Evolutionary conservation across 2,113 vertebrate genomes (phyloP).

Genomic region (Mohoua ochrocephala): DNA sequence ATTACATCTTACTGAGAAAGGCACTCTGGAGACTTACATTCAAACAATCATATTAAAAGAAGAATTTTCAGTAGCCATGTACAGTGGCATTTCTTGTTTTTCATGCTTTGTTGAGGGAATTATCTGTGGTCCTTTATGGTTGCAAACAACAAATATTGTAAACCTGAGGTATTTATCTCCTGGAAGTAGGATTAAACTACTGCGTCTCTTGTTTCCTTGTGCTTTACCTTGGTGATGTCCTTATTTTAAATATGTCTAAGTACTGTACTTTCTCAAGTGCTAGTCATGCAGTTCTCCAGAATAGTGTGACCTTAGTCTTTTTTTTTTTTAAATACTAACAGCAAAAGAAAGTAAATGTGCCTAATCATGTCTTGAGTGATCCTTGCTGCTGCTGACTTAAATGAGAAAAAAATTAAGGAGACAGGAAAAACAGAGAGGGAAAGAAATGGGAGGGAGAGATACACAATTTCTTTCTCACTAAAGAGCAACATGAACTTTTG

Average conservation of each 20-base stretch:
- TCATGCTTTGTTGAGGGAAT: neutral
- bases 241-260: neutral
- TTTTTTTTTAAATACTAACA: neutral
- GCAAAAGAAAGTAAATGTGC: neutral
- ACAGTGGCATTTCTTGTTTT: neutral
- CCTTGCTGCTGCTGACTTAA: neutral
- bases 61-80: neutral
- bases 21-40: neutral
- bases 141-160: neutral
- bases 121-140: neutral
- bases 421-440: neutral
- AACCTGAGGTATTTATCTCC: neutral
- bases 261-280: neutral
- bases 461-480: neutral
- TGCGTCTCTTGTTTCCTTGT: neutral
- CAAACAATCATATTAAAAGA: neutral
- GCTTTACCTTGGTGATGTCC: neutral
- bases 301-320: neutral
- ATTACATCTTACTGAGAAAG: neutral
- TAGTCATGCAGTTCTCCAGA: neutral
- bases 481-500: neutral
- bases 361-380: neutral
- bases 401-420: neutral
- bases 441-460: neutral
- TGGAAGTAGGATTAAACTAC: neutral